Percentiles rank a stretch among this genome's conserved stretches.
phyloP scores from a whole-genome alignment of 2,888 invertebrate species.

The Emmelina monodactyla region DNA sequence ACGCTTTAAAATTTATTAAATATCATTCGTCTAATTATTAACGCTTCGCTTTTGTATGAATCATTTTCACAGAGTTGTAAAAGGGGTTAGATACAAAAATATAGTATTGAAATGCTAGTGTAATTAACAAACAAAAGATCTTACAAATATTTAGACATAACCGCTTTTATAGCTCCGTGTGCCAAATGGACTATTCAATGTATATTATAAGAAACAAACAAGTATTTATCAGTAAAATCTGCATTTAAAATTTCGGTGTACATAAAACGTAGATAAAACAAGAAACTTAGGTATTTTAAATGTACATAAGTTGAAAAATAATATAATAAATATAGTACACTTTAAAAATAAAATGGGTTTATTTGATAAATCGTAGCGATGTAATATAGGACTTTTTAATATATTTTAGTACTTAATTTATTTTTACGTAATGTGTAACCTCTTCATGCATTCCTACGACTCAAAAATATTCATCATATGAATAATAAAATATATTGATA shows the following conservation, averaged over 20 bases:
- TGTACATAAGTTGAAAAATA: background rate
- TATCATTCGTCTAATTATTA: too few species aligned
- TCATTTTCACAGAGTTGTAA: too few species aligned
- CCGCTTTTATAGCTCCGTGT: too few species aligned
- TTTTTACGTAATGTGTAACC: conserved; percentile 43
- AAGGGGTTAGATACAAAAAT: too few species aligned
- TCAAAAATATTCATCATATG: conserved; percentile 45
- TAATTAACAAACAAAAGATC: too few species aligned
- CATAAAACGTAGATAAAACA: conserved; percentile 18
- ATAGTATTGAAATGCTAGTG: too few species aligned
- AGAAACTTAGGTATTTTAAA: conserved; percentile 11
- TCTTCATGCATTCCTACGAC: conserved; percentile 52
- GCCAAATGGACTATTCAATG: too few species aligned
- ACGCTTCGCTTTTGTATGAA: too few species aligned
- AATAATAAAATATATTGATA: conserved; percentile 54
- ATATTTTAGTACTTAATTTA: conserved; percentile 59
- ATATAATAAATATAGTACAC: conserved; percentile 35
- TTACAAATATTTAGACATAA: too few species aligned
- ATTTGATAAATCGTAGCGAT: conserved; percentile 46
- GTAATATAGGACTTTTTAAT: conserved; percentile 37
- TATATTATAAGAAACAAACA: too few species aligned
- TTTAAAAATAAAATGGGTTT: conserved; percentile 38
- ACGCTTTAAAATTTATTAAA: too few species aligned
- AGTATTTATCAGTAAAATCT: conserved; percentile 18
- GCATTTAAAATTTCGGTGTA: conserved; percentile 34